Evolutionary conservation across 2,113 vertebrate species (phyloP).

Genomic region (Motacilla tschutschensis): DNA sequence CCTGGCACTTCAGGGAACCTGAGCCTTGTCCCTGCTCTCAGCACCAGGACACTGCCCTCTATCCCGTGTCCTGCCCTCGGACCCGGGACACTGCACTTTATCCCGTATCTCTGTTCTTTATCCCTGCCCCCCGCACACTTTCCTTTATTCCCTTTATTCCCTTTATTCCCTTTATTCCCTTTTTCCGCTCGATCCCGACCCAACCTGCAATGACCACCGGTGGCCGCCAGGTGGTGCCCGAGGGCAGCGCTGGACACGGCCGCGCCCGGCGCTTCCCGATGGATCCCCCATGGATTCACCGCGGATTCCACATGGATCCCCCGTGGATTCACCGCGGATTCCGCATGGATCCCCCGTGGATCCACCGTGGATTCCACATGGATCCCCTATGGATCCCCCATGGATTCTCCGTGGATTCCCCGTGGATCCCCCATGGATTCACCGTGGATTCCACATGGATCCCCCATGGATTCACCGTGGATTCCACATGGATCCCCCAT

Average conservation of each 20-base stretch:
- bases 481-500: fast-evolving
- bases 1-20: fast-evolving
- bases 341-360: fast-evolving
- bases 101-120: background rate
- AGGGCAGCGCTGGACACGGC: background rate
- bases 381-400: no score
- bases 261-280: background rate
- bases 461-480: fast-evolving
- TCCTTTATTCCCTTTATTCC: background rate
- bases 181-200: background rate
- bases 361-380: background rate
- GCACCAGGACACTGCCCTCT: background rate
- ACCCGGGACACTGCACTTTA: background rate
- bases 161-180: no score
- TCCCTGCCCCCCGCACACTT: background rate
- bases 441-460: fast-evolving
- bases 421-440: fast-evolving
- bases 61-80: no score
- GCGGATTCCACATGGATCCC: background rate
- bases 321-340: fast-evolving
- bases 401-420: background rate
- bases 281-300: background rate
- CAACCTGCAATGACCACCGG: background rate
- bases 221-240: background rate
- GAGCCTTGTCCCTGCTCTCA: background rate